Evolutionary conservation across 2,797 vertebrate genomes (phyloP).

Genomic region (Pelochelys cantorii): DNA sequence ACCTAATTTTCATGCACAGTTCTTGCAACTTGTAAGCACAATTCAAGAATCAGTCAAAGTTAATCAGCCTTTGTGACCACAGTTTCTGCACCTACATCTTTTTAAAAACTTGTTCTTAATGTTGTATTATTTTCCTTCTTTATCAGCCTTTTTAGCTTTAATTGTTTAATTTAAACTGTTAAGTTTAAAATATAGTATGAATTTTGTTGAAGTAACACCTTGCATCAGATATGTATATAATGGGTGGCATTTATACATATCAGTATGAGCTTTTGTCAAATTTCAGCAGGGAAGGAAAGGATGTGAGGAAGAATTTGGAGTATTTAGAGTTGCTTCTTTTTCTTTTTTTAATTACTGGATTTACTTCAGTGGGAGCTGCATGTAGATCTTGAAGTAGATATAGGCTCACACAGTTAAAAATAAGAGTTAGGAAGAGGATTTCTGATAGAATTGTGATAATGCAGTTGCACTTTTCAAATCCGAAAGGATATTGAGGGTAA

Average conservation of each 20-base stretch:
- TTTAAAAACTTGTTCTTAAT: not conserved
- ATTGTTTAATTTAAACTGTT: not conserved
- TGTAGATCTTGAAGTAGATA: not conserved
- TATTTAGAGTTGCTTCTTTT: not conserved
- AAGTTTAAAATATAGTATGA: not conserved
- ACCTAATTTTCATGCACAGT: not conserved
- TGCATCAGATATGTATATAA: not conserved
- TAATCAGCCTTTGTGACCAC: not conserved
- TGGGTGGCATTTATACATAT: not conserved
- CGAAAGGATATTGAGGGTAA: not conserved
- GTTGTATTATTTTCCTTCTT: not conserved
- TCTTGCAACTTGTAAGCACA: not conserved
- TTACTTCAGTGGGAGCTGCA: not conserved
- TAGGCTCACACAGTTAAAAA: not conserved
- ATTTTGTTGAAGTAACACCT: not conserved
- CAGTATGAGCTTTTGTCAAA: not conserved
- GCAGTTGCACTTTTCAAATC: not conserved
- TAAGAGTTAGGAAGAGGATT: not conserved
- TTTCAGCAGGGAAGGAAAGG: not conserved
- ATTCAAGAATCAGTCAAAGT: not conserved
- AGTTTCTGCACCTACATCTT: not conserved
- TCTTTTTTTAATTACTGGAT: not conserved
- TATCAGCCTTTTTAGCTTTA: not conserved
- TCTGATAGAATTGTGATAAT: not conserved
- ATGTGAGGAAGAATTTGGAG: accelerated